These are phyloP conservation scores for Drosophila kokeensis DNA, from an alignment of 2,888 invertebrate genomes.

Conservation along the genomic window DNA sequence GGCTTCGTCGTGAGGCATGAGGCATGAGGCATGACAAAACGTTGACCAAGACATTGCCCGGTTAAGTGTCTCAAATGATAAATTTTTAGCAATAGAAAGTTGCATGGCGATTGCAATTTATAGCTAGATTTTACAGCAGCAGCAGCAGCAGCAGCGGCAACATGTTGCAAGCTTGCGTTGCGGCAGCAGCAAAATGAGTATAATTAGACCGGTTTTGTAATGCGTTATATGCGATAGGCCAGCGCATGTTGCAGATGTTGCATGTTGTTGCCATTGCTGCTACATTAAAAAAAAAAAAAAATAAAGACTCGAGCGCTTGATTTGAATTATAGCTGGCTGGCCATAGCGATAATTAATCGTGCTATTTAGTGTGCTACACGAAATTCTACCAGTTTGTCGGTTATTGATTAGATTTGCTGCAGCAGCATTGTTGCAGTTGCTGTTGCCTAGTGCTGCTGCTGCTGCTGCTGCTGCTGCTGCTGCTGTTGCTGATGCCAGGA, in stretches of 20 bases:
- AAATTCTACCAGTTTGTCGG: constrained; percentile 80
- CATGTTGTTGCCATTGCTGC: constrained; percentile 49
- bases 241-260: constrained; percentile 51
- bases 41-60: constrained; percentile 66
- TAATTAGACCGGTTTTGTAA: constrained; percentile 82
- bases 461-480: background rate
- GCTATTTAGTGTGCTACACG: constrained; percentile 81
- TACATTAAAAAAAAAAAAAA: constrained; percentile 49
- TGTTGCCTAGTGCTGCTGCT: background rate
- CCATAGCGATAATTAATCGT: constrained; percentile 79
- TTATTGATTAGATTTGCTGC: constrained; percentile 74
- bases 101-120: constrained; percentile 82
- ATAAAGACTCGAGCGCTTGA: constrained; percentile 46
- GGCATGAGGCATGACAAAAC: constrained; percentile 62
- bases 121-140: constrained; percentile 54
- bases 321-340: constrained; percentile 78
- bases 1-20: background rate
- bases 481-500: constrained; percentile 47
- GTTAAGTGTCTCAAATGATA: constrained; percentile 62
- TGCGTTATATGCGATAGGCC: constrained; percentile 60
- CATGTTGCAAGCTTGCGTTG: constrained; percentile 68
- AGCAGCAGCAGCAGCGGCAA: constrained; percentile 45
- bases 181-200: constrained; percentile 77
- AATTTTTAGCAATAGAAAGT: constrained; percentile 80
- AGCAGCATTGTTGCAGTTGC: constrained; percentile 14